Base-by-base conservation (phyloP, 2,888 invertebrate genomes). In the Drosophila borborema region DNA sequence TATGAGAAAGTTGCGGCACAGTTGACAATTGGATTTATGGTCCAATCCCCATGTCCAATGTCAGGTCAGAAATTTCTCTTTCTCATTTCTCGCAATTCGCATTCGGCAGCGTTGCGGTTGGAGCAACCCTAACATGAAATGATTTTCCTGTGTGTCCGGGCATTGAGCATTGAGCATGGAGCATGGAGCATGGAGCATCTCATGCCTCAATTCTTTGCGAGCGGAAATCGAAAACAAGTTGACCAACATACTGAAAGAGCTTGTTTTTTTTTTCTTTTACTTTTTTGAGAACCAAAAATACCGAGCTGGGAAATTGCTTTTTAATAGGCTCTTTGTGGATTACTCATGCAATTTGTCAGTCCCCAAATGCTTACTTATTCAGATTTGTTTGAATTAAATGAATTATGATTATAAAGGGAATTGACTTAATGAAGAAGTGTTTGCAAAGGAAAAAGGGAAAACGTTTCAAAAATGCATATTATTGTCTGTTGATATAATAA, bases 151-250 rank as follows among this genome's bases (percentile, higher is more conserved):
- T 60, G n/a, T 51, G 51, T 51, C 40, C 59, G 41, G 16, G 38
- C 38, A 38, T 38, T 5, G 14, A 14, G 38, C 38, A 38, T 3
- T 16, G 40, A 60, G 59, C 68, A 38, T 38, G 5, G 14, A 14
- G 38, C 38, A 38, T 3, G 16, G 40, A 60, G 59, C 68, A 49
- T 34, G 34, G 55, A 43, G 70, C 55, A 23, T n/a, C 55, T 41
- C 59, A 74, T 64, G 68, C 36, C 41, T 31, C 45, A 45, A 48
- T 23, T 55, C 63, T 60, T 28, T 46, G 49, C 71, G 49, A 63
- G 49, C 89, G 90, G 85, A 86, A 86, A 86, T 86, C 90, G 89
- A 86, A 88, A 90, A 86, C 74, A 86, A 90, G 86, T 89, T 82
- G 78, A 58, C 71, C 69, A 74, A 85, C 71, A 69, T 70, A 62